These are phyloP conservation scores for Sebastes baramenuke DNA, from an alignment of 2,797 vertebrate species.

Conservation along the genomic window DNA sequence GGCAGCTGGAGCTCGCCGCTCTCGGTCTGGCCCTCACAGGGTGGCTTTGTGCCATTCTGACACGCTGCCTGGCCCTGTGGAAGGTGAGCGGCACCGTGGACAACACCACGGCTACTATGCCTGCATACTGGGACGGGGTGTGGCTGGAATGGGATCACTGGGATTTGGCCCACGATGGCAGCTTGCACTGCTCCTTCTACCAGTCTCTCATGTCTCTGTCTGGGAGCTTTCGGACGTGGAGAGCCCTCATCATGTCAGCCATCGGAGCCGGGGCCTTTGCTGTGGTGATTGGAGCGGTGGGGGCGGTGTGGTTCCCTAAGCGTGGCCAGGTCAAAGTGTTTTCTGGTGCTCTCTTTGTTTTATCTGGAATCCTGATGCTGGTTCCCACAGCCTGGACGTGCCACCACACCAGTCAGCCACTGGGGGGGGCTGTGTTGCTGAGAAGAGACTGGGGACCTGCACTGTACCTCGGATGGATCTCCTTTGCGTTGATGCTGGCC, in stretches of 20 bases:
- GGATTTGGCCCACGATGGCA: conserved; percentile 91
- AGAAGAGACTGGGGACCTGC: conserved; percentile 88
- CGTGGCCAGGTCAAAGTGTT: conserved; percentile 84
- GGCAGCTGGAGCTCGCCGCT: conserved; percentile 69
- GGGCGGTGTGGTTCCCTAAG: conserved; percentile 81
- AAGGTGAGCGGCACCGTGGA: conserved; percentile 88
- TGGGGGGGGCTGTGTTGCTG: conserved; percentile 85
- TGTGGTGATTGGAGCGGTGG: conserved; percentile 75
- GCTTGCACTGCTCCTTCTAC: conserved; percentile 93
- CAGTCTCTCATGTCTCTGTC: conserved; percentile 89
- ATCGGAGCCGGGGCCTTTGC: conserved; percentile 84
- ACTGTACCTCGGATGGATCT: conserved; percentile 90
- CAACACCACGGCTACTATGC: conserved; percentile 89
- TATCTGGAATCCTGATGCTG: conserved; percentile 85
- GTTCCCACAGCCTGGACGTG: conserved; percentile 92
- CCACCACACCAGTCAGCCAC: conserved; percentile 85
- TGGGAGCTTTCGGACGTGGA: conserved; percentile 89
- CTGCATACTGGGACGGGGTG: conserved; percentile 94
- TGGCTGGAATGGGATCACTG: conserved; percentile 96
- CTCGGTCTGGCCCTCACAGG: conserved; percentile 83
- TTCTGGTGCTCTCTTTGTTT: conserved; percentile 84
- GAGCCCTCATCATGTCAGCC: conserved; percentile 84
- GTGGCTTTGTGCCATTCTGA: conserved; percentile 89
- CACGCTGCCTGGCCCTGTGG: conserved; percentile 92
- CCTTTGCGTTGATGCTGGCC: conserved; percentile 80